Conservation (phyloP, 1,140 invertebrate species). For the Steinernema khuongi region DNA sequence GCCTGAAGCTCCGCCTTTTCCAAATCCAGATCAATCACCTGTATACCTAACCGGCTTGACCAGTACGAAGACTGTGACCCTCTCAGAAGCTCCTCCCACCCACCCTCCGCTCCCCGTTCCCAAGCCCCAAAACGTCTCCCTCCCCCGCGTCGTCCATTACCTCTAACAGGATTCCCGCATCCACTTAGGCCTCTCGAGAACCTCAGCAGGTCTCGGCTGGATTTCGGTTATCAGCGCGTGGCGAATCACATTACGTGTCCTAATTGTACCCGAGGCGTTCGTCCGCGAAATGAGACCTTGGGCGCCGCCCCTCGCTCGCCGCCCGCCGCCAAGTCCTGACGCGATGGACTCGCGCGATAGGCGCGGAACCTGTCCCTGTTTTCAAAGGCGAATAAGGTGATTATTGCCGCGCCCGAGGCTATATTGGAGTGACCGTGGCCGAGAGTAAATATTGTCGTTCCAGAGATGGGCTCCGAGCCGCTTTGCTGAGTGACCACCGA, state of each 20-base stretch:
- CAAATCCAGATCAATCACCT: no score
- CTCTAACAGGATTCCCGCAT: no score
- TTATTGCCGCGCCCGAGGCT: conserved; percentile 7
- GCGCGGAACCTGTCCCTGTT: not conserved
- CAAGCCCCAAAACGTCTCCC: no score
- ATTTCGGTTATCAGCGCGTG: not conserved
- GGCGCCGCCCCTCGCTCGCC: not conserved
- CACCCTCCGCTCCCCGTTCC: no score
- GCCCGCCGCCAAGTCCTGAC: not conserved
- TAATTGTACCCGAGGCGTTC: not conserved
- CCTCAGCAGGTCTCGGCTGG: no score
- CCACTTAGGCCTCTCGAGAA: no score
- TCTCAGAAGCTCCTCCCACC: no score
- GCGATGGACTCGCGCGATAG: not conserved
- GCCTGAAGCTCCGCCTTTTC: no score
- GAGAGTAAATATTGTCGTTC: not conserved
- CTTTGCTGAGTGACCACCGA: not conserved
- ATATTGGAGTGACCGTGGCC: not conserved
- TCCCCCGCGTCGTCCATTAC: no score
- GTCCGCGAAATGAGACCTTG: not conserved
- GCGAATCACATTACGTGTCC: not conserved
- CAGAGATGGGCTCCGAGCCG: not conserved
- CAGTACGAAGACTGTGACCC: no score
- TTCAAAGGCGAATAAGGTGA: not conserved
- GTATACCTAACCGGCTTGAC: no score